phyloP scores from a whole-genome alignment of 1,140 invertebrate genomes.

The Asobara japonica region DNA sequence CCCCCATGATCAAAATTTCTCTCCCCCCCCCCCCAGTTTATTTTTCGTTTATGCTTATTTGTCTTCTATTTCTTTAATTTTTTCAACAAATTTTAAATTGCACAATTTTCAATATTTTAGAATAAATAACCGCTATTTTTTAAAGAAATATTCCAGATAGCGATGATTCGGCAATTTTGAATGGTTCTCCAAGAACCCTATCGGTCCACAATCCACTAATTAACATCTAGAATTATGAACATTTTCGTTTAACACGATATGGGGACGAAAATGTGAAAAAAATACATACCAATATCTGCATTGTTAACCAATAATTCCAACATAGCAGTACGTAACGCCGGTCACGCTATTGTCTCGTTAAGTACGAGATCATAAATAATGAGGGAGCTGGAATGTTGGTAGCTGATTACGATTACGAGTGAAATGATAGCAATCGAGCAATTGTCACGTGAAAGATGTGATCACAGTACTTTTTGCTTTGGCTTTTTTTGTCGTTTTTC shows the following conservation, averaged over 20 bases:
- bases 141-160: too few species aligned
- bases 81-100: too few species aligned
- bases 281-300: conserved; percentile 47
- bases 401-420: neutral
- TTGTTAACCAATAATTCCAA: conserved; percentile 48
- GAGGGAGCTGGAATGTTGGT: neutral
- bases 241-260: neutral
- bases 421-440: neutral
- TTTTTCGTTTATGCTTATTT: too few species aligned
- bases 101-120: too few species aligned
- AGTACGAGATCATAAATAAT: conserved; percentile 7
- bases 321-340: conserved; percentile 33
- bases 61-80: too few species aligned
- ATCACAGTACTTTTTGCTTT: neutral
- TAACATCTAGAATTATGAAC: too few species aligned
- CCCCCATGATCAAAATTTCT: too few species aligned
- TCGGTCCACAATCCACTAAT: too few species aligned
- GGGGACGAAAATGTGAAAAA: neutral
- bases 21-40: too few species aligned
- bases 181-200: too few species aligned
- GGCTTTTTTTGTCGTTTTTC: neutral
- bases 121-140: too few species aligned
- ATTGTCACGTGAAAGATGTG: neutral
- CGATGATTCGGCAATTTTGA: too few species aligned
- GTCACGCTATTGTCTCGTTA: conserved; percentile 8